A percentile compares a stretch with the other conserved stretches of the same genome.
Evolutionary conservation across 2,113 vertebrate genomes (phyloP).

Genomic region (Narcine bancroftii): DNA sequence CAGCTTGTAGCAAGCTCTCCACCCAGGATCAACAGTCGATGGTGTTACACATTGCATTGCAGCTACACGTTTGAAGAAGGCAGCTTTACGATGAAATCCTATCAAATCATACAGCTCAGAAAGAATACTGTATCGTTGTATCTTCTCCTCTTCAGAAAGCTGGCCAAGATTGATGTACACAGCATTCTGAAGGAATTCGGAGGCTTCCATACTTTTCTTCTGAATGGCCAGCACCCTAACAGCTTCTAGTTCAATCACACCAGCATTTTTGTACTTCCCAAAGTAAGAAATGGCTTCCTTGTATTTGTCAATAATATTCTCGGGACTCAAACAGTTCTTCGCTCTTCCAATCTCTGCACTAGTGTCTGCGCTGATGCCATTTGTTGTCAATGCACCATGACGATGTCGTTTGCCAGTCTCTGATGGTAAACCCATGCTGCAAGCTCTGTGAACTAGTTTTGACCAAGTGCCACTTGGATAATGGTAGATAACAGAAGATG

Average conservation of each 20-base stretch:
- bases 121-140: conserved; percentile 92
- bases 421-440: conserved; percentile 62
- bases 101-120: conserved; percentile 91
- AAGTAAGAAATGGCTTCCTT: conserved; percentile 97
- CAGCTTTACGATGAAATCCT: conserved; percentile 87
- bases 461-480: conserved; percentile 87
- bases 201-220: conserved; percentile 92
- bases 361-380: conserved; percentile 88
- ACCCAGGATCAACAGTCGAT: conserved; percentile 87
- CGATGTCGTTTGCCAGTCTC: conserved; percentile 84
- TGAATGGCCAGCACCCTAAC: conserved; percentile 91
- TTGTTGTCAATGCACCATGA: conserved; percentile 86
- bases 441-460: conserved; percentile 61
- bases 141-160: conserved; percentile 96
- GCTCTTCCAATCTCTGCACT: conserved; percentile 89
- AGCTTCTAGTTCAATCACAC: conserved; percentile 91
- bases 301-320: conserved; percentile 95
- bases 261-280: conserved; percentile 92
- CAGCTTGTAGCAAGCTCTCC: conserved; percentile 92
- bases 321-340: conserved; percentile 91
- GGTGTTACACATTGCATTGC: conserved; percentile 97
- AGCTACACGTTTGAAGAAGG: conserved; percentile 92
- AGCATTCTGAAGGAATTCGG: conserved; percentile 90
- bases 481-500: conserved; percentile 90
- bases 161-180: conserved; percentile 97